Evolutionary conservation across 2,797 vertebrate species (phyloP), one percentile per base, ranked within the genome.

Genomic region (Xenopus petersii): DNA sequence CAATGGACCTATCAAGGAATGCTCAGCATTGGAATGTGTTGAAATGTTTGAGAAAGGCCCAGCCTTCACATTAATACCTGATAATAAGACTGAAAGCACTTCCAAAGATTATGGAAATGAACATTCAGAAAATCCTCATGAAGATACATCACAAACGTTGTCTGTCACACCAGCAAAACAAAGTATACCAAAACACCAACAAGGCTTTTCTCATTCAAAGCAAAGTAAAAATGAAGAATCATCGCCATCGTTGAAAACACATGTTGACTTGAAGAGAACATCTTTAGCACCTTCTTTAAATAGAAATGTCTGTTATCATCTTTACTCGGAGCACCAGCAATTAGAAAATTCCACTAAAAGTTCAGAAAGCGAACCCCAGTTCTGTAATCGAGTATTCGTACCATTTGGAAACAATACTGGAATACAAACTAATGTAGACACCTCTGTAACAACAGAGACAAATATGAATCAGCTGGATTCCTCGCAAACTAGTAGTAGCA

Each of bases 21-120:
- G 75, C 77, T 74, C 82, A 0, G 83, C 81, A 51, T 60, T 80
- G 46, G 83, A 55, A 0, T 61, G 77, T 42, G 81, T 81, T 74
- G 81, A 77, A 21, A 63, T 13, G 26, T 70, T 81, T 11, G 87
- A 88, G 74, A 89, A 82, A 80, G 85, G 81, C 12, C 86, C 87
- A 1, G 81, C 81, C 64, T 87, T 88, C 48, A 87, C 85, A 67
- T 89, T 91, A 82, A 83, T 91, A 74, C 87, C 90, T 67, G 91
- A 93, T 59, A 88, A 91, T 42, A 81, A 85, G 24, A 83, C 84
- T 0, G 81, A 84, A 51, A 83, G 81, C 72, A 85, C 84, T 48
- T 70, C 81, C 79, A 81, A 77, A 64, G 85, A 81, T 33, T 71
- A 42, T 1, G 69, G 67, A 1, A 75, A 36, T 73, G 64, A 16